A percentile compares a stretch with the other conserved stretches of the same genome.
phyloP scores from a whole-genome alignment of 2,113 vertebrate species.

The Petrocephalus zakoni region DNA sequence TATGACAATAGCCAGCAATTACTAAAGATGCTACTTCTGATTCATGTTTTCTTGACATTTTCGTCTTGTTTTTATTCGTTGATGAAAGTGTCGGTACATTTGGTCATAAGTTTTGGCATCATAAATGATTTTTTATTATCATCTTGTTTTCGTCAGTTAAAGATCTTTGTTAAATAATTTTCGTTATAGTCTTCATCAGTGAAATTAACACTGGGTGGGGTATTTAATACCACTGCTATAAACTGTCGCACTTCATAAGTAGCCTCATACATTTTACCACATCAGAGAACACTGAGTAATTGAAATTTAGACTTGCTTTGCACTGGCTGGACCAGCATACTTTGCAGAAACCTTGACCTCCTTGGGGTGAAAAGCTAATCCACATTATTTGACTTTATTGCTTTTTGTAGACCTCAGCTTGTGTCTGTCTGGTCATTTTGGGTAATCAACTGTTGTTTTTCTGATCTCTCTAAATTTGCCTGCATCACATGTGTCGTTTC shows the following conservation, averaged over 20 bases:
- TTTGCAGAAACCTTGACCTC: neutral
- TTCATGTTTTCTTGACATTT: neutral
- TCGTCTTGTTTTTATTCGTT: neutral
- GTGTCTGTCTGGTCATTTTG: neutral
- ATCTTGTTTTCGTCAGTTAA: neutral
- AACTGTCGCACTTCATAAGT: neutral
- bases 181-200: neutral
- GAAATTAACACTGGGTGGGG: neutral
- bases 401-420: no score
- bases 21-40: neutral
- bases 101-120: neutral
- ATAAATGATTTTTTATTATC: neutral
- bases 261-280: neutral
- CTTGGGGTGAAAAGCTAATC: neutral
- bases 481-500: neutral
- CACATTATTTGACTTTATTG: no score
- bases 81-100: neutral
- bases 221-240: neutral
- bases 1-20: neutral
- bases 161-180: neutral
- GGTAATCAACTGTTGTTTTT: neutral
- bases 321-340: neutral
- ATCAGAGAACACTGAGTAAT: neutral
- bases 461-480: neutral
- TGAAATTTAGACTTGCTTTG: neutral